Percentiles rank a stretch among this genome's conserved stretches.
phyloP scores from a whole-genome alignment of 1,140 invertebrate species.

The Drosophila setifemur region DNA sequence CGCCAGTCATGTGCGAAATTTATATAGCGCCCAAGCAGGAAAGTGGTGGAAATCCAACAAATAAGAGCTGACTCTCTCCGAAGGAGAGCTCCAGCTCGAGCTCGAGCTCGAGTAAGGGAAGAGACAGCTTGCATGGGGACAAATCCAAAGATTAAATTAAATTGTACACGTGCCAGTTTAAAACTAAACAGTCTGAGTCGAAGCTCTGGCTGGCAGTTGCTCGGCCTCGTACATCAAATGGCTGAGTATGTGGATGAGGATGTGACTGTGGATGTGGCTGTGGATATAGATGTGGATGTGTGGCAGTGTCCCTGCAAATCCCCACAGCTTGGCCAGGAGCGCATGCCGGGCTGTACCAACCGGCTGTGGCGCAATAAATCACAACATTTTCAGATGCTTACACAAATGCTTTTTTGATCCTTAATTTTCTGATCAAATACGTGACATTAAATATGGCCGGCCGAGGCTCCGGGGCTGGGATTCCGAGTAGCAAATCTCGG shows the following conservation, averaged over 20 bases:
- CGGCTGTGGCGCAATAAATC: constrained; percentile 65
- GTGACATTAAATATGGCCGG: constrained; percentile 66
- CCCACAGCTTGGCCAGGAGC: constrained; percentile 44
- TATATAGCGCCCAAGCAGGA: constrained; percentile 31
- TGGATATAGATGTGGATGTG: constrained; percentile 16
- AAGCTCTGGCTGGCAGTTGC: constrained; percentile 39
- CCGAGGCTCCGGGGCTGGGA: neutral
- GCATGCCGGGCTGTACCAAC: constrained; percentile 26
- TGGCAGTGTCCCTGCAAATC: constrained; percentile 32
- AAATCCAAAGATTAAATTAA: constrained; percentile 76
- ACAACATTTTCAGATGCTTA: constrained; percentile 80
- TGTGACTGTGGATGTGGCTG: neutral
- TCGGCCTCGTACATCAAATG: constrained; percentile 49
- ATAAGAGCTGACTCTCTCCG: too few relatives aligned
- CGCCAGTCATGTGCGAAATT: constrained; percentile 59
- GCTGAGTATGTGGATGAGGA: constrained; percentile 15
- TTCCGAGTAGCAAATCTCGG: constrained; percentile 69
- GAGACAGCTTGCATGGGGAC: constrained; percentile 25
- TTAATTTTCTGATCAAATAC: constrained; percentile 80
- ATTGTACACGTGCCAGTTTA: constrained; percentile 74
- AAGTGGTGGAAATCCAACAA: neutral
- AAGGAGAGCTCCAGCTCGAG: neutral
- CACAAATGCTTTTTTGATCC: constrained; percentile 79
- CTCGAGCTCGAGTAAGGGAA: neutral
- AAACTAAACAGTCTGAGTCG: constrained; percentile 62